Evolutionary conservation across 2,888 invertebrate species (phyloP).

Genomic region (Coenonympha arcania): DNA sequence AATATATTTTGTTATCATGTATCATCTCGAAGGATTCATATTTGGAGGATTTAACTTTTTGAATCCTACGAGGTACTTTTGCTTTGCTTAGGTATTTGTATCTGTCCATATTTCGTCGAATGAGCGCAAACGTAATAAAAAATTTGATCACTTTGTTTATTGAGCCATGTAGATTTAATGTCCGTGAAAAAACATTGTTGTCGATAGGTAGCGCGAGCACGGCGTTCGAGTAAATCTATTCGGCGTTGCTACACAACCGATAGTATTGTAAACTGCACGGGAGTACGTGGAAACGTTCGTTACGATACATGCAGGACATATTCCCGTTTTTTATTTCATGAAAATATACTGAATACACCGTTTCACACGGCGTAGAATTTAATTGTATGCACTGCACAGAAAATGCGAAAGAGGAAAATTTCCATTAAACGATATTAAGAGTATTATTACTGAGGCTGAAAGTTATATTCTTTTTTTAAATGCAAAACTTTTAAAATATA

Average conservation of each 20-base stretch:
- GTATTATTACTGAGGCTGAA: too few relatives aligned
- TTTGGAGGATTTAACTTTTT: slow-evolving; percentile 46
- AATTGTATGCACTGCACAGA: slow-evolving; percentile 7
- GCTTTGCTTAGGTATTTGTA: slow-evolving; percentile 14
- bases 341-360: slow-evolving; percentile 21
- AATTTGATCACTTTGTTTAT: slow-evolving; percentile 23
- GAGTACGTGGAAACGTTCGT: slow-evolving; percentile 26
- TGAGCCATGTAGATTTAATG: slow-evolving; percentile 28
- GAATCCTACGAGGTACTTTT: slow-evolving; percentile 44
- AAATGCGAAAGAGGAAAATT: slow-evolving; percentile 5
- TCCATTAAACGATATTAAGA: neutral
- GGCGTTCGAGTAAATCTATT: slow-evolving; percentile 24
- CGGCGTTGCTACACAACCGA: slow-evolving; percentile 29
- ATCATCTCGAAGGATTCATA: slow-evolving; percentile 45
- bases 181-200: slow-evolving; percentile 25
- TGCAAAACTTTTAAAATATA: too few relatives aligned
- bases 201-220: slow-evolving; percentile 26
- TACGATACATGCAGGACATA: slow-evolving; percentile 23
- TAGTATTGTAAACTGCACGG: slow-evolving; percentile 26
- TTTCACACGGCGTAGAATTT: slow-evolving; percentile 13
- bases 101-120: slow-evolving; percentile 7
- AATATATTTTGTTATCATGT: slow-evolving; percentile 52
- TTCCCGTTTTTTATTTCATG: slow-evolving; percentile 23
- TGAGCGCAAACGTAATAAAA: slow-evolving; percentile 7
- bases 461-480: too few relatives aligned